These are phyloP conservation scores for Leptodactylus fuscus DNA, from an alignment of 2,113 vertebrate genomes.

Conservation along the genomic window DNA sequence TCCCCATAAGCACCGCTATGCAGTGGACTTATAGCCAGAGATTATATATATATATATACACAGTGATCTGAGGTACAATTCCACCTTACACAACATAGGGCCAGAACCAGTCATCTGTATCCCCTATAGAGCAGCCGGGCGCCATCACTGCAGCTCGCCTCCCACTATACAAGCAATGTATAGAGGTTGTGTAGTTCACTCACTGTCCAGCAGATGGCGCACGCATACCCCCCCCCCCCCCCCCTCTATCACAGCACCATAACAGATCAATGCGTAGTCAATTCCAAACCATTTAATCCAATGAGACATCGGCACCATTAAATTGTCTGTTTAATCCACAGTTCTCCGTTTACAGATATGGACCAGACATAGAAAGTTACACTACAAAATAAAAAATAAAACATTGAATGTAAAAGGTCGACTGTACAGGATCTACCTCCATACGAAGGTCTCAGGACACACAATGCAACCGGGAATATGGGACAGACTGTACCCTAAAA, in stretches of 20 bases:
- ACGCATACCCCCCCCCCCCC: neutral
- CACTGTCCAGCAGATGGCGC: neutral
- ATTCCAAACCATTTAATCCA: no score
- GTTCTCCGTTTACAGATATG: conserved; percentile 20
- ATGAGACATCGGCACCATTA: neutral
- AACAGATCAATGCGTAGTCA: no score
- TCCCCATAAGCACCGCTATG: no score
- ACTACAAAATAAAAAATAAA: conserved; percentile 63
- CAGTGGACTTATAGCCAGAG: no score
- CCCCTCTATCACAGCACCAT: neutral
- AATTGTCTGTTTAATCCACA: conserved; percentile 49
- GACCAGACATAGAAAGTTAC: conserved; percentile 41
- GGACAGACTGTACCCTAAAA: neutral
- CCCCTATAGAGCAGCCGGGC: no score
- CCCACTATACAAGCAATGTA: no score
- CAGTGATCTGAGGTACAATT: no score
- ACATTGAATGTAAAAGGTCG: conserved; percentile 62
- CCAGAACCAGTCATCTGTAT: no score
- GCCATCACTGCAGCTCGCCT: no score
- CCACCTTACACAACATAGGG: no score
- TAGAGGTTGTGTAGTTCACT: no score
- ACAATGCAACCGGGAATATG: conserved; percentile 13
- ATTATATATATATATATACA: no score
- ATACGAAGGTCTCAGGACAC: neutral
- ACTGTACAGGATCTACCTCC: conserved; percentile 50